Evolutionary conservation across 2,797 vertebrate genomes (phyloP), one percentile per base, ranked within the genome.

Genomic region (Rhinoraja longicauda): DNA sequence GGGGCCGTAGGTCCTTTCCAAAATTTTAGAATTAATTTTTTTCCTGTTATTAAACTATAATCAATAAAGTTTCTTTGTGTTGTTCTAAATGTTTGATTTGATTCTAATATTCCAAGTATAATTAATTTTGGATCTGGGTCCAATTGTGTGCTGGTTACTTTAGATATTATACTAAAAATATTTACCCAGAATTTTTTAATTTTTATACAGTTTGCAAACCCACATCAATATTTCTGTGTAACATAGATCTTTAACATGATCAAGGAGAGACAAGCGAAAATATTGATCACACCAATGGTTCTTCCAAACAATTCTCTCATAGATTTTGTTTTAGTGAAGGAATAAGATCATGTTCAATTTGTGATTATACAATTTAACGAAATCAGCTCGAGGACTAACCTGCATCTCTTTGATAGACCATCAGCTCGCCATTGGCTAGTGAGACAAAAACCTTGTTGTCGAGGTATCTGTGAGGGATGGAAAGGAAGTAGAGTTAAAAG

Each of bases 391-490:
- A 76, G 72, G 3, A n/a, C 95, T 95, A 94, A 99, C 99, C 98
- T 96, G 98, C 97, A 96, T 99, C 98, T 94, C 98, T 97, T 94
- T 99, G 98, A 95, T 99, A 99, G 12, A 97, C 97, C 0, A 99
- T 96, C 4, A 99, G 97, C 70, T 99, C 98, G 84, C 99, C 99
- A 0, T 98, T 99, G 93, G 98, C 98, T 95, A 99, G 94, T 0
- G 98, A 99, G 93, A 99, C 98, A 92, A 99, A 99, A 82, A 99
- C 98, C 95, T 99, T 99, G 95, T 99, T 98, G 95, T 99, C 98
- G 90, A 99, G 96, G 94, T 99, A 99, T 94, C 99, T 99, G 94
- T 0, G 0, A 26, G 32, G 26, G 32, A 93, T 21, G 78, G 39
- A 90, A 93, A 29, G 78, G 15, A 59, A 93, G 32, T 9, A 7